A percentile compares a stretch with the other conserved stretches of the same genome.
These are phyloP conservation scores for Spermophilus dauricus DNA, from an alignment of 2,113 vertebrate species.

Conservation along the genomic window DNA sequence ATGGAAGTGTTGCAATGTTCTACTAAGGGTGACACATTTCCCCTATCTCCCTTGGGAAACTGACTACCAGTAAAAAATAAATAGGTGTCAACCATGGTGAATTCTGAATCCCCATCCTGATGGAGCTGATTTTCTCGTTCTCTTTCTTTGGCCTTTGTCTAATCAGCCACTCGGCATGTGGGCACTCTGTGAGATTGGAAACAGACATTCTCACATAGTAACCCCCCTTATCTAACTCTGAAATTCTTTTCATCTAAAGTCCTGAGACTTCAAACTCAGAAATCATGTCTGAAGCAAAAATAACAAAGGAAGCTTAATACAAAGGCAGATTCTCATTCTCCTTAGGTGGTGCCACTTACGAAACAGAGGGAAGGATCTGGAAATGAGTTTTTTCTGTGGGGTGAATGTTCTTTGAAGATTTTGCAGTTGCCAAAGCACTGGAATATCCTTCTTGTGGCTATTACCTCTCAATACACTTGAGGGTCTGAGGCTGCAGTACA, in stretches of 20 bases:
- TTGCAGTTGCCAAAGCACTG: background rate
- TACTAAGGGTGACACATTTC: background rate
- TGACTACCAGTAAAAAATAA: background rate
- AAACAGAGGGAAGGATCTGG: background rate
- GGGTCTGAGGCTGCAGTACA: no score
- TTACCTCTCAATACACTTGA: background rate
- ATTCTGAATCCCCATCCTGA: background rate
- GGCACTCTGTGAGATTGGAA: background rate
- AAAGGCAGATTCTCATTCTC: background rate
- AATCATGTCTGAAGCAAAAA: conserved; percentile 42
- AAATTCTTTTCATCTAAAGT: conserved; percentile 61
- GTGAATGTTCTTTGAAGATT: background rate
- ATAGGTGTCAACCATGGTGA: background rate
- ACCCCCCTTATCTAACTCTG: background rate
- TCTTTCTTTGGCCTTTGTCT: background rate
- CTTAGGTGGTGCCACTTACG: background rate
- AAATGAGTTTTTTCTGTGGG: background rate
- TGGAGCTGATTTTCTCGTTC: background rate
- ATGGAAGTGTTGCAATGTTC: background rate
- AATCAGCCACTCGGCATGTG: background rate
- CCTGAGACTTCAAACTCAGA: conserved; percentile 65
- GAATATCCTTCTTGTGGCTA: background rate
- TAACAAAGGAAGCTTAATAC: conserved; percentile 26
- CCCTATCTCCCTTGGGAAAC: background rate
- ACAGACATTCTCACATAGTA: background rate